Percentiles rank a stretch among this genome's conserved stretches.
These are phyloP conservation scores for Micromesistius poutassou DNA, from an alignment of 2,797 vertebrate species.

Conservation along the genomic window DNA sequence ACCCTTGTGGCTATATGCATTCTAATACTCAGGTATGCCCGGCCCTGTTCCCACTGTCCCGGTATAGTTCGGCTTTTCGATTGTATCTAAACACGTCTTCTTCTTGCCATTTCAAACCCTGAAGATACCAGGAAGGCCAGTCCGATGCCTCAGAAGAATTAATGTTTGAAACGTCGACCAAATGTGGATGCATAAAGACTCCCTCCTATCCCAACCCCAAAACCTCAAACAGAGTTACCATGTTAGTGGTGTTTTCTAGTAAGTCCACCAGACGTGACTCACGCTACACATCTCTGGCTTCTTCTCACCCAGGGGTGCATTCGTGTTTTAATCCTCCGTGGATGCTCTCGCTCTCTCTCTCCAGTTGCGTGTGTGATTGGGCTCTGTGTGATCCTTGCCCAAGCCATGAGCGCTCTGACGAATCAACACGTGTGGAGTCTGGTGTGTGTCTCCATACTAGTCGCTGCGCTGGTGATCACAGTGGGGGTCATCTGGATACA, in stretches of 20 bases:
- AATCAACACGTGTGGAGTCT: constrained; percentile 69
- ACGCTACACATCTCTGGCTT: neutral
- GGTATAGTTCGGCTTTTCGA: neutral
- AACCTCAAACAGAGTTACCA: constrained; percentile 69
- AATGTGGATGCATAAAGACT: constrained; percentile 53
- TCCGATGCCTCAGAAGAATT: constrained; percentile 45
- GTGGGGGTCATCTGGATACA: constrained; percentile 77
- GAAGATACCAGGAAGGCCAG: constrained; percentile 70
- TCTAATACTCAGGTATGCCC: constrained; percentile 80
- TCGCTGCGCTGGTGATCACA: constrained; percentile 53
- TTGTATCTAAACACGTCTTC: neutral
- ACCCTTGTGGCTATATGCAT: constrained; percentile 84
- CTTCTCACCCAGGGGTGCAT: no score
- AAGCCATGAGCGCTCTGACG: constrained; percentile 60
- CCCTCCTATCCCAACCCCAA: constrained; percentile 50
- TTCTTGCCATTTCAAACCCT: constrained; percentile 14
- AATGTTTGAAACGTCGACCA: constrained; percentile 35
- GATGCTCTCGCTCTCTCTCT: constrained; percentile 16
- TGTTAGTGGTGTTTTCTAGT: constrained; percentile 68
- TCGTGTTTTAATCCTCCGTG: neutral
- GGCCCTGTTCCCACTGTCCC: neutral
- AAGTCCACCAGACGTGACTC: constrained; percentile 1
- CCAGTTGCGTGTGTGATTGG: constrained; percentile 65
- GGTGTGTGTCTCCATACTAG: constrained; percentile 61
- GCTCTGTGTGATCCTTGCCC: constrained; percentile 62